phyloP scores from a whole-genome alignment of 2,113 vertebrate genomes.

The Carettochelys insculpta region DNA sequence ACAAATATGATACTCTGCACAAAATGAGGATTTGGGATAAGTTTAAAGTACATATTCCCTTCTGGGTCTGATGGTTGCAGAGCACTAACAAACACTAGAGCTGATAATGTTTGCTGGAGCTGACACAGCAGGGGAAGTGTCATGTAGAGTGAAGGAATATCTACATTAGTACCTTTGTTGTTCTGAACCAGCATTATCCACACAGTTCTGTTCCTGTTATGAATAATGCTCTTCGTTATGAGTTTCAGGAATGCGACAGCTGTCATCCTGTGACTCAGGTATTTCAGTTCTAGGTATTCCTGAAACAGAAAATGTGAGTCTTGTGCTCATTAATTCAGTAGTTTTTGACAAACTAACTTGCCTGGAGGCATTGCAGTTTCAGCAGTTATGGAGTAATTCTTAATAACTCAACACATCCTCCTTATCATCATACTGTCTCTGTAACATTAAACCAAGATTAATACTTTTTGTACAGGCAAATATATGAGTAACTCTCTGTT shows the following conservation, averaged over 20 bases:
- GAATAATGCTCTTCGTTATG: constrained; percentile 9
- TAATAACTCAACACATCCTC: background rate
- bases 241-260: background rate
- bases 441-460: background rate
- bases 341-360: constrained; percentile 49
- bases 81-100: background rate
- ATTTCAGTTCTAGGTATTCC: constrained; percentile 10
- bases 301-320: constrained; percentile 35
- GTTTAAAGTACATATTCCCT: background rate
- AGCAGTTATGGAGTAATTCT: background rate
- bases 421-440: background rate
- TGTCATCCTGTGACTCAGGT: constrained; percentile 27
- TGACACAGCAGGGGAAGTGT: background rate
- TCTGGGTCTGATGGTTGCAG: background rate
- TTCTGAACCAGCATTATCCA: background rate
- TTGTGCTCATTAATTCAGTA: constrained; percentile 50
- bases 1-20: background rate
- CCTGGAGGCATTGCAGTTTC: background rate
- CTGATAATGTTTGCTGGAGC: background rate
- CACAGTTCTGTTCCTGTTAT: background rate
- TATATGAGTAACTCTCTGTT: background rate
- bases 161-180: background rate
- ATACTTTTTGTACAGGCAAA: background rate
- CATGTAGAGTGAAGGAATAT: background rate
- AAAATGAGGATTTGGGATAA: constrained; percentile 9